phyloP scores from a whole-genome alignment of 2,113 vertebrate species.

The Noctilio leporinus region DNA sequence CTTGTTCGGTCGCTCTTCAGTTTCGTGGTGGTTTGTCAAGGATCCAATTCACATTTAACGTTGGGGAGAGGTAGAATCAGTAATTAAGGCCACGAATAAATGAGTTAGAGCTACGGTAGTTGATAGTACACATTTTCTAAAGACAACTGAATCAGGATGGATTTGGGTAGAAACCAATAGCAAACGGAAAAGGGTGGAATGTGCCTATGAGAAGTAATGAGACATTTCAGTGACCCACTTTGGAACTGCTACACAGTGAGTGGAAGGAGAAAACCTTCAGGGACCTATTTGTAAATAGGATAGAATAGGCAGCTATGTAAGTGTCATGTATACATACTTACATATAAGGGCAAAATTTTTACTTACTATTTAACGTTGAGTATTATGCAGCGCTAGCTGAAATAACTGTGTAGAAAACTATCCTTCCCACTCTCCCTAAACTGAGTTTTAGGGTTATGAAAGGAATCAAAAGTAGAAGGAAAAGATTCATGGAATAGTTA shows the following conservation, averaged over 20 bases:
- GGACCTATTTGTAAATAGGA: neutral
- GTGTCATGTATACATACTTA: neutral
- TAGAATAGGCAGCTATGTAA: neutral
- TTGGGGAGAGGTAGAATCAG: neutral
- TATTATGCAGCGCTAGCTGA: neutral
- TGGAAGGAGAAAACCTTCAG: neutral
- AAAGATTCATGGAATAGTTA: neutral
- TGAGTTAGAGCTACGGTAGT: neutral
- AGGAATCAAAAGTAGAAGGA: neutral
- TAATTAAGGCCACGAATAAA: neutral
- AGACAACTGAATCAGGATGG: neutral
- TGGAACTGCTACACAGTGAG: neutral
- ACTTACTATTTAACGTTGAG: neutral
- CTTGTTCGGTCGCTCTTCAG: neutral
- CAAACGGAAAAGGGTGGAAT: neutral
- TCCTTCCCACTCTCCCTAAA: neutral
- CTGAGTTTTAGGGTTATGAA: neutral
- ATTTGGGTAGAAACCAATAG: neutral
- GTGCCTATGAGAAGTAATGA: neutral
- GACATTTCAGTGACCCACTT: neutral
- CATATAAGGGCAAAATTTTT: neutral
- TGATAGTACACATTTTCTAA: neutral
- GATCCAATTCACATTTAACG: constrained; percentile 1
- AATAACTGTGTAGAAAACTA: neutral
- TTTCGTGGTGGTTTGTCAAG: constrained; percentile 10